These are phyloP conservation scores for Agrotis segetum DNA, from an alignment of 2,888 invertebrate species.

Conservation along the genomic window DNA sequence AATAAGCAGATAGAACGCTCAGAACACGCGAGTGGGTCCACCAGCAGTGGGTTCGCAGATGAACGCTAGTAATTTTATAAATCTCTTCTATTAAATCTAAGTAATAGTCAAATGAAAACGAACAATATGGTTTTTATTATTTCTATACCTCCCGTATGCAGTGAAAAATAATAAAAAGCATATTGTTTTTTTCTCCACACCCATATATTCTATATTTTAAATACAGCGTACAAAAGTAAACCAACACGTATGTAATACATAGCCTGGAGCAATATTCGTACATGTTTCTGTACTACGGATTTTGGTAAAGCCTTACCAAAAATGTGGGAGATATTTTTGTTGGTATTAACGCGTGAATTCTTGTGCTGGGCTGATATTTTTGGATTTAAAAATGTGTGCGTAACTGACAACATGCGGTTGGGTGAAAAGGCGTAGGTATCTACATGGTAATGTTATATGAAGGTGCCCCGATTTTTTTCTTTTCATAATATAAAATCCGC, in stretches of 20 bases:
- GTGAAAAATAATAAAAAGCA: no score
- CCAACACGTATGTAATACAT: constrained; percentile 13
- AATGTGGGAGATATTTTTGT: background rate
- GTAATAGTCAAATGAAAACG: no score
- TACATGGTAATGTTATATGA: no score
- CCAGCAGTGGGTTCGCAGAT: no score
- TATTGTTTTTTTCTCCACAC: background rate
- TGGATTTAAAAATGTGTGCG: background rate
- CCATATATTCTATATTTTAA: constrained; percentile 16
- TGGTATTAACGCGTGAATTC: background rate
- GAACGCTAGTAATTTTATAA: no score
- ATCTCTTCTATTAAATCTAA: no score
- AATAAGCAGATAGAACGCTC: no score
- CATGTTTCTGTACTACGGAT: constrained; percentile 1
- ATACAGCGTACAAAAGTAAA: background rate
- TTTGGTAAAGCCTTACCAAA: constrained; percentile 9
- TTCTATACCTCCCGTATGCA: background rate
- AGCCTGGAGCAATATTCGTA: constrained; percentile 4
- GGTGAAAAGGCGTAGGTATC: no score
- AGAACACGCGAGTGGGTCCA: no score
- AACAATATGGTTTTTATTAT: background rate
- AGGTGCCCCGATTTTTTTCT: no score
- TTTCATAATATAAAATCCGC: no score
- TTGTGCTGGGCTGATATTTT: background rate
- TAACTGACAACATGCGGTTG: no score